These are phyloP conservation scores for Nemurella pictetii DNA, from an alignment of 2,888 invertebrate species.

Conservation along the genomic window DNA sequence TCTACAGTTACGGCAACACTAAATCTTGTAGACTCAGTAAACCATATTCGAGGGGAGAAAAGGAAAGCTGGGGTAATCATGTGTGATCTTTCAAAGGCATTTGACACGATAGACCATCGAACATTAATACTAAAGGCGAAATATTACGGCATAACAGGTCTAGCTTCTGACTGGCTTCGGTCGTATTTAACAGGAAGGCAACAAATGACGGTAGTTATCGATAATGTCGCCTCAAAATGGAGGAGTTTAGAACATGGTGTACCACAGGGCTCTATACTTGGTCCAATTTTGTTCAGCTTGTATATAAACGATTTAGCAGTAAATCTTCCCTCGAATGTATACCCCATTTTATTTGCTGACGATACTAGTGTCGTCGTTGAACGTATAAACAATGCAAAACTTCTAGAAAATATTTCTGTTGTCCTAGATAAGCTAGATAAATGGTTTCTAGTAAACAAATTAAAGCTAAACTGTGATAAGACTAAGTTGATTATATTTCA, in stretches of 20 bases:
- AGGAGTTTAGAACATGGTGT: neutral
- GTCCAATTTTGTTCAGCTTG: constrained; percentile 17
- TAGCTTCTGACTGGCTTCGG: neutral
- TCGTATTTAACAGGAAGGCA: neutral
- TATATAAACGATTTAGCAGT: neutral
- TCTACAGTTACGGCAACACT: constrained; percentile 11
- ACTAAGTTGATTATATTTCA: neutral
- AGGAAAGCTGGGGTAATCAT: neutral
- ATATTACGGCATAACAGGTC: neutral
- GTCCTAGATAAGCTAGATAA: neutral
- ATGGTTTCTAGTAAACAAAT: neutral
- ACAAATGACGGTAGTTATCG: neutral
- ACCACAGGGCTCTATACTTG: constrained; percentile 4
- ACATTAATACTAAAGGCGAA: neutral
- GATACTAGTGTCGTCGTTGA: neutral
- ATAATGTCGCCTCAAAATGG: neutral
- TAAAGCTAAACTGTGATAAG: neutral
- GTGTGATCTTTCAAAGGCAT: constrained; percentile 21
- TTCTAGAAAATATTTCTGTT: neutral
- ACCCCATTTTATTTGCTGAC: neutral
- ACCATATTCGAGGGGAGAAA: neutral
- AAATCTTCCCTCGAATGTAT: neutral
- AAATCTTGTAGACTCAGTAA: neutral
- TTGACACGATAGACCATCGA: constrained; percentile 15
- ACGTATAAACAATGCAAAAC: neutral